Percentiles rank a stretch among this genome's conserved stretches.
These are phyloP conservation scores for Pseudocheirus occidentalis DNA, from an alignment of 2,797 vertebrate species.

Conservation along the genomic window DNA sequence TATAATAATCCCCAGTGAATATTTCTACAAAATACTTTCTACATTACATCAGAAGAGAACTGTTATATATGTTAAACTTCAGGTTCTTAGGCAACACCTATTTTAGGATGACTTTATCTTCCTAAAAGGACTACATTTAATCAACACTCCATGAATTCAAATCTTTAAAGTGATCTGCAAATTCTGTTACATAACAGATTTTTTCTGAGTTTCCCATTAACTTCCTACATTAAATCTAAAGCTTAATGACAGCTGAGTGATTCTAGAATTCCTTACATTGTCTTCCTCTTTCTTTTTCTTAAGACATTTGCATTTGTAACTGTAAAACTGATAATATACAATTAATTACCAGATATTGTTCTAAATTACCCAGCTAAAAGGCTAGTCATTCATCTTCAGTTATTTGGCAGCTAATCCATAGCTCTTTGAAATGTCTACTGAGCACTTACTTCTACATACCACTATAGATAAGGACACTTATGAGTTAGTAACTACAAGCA, in stretches of 20 bases:
- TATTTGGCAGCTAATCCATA: conserved; percentile 98
- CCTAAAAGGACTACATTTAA: conserved; percentile 5
- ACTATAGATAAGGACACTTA: conserved; percentile 83
- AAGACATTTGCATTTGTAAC: conserved; percentile 84
- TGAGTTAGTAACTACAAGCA: conserved; percentile 85
- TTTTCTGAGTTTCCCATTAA: conserved; percentile 48
- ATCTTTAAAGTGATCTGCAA: conserved; percentile 52
- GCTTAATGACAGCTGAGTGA: conserved; percentile 66
- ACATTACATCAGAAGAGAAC: neutral
- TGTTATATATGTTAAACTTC: neutral
- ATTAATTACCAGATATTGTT: conserved; percentile 99
- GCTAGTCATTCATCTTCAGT: conserved; percentile 95
- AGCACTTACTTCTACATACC: conserved; percentile 87
- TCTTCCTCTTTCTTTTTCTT: conserved; percentile 83
- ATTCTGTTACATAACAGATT: conserved; percentile 12
- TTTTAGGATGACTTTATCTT: conserved; percentile 31
- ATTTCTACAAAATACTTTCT: neutral
- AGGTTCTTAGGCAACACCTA: neutral
- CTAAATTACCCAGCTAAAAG: conserved; percentile 97
- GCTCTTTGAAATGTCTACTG: conserved; percentile 87
- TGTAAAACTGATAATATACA: conserved; percentile 94
- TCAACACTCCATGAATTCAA: neutral
- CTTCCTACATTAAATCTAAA: conserved; percentile 60
- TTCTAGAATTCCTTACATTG: conserved; percentile 56
- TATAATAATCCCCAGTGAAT: neutral